Percentiles rank a stretch among this genome's conserved stretches.
Evolutionary conservation across 2,113 vertebrate genomes (phyloP).

Genomic region (Heterotis niloticus): DNA sequence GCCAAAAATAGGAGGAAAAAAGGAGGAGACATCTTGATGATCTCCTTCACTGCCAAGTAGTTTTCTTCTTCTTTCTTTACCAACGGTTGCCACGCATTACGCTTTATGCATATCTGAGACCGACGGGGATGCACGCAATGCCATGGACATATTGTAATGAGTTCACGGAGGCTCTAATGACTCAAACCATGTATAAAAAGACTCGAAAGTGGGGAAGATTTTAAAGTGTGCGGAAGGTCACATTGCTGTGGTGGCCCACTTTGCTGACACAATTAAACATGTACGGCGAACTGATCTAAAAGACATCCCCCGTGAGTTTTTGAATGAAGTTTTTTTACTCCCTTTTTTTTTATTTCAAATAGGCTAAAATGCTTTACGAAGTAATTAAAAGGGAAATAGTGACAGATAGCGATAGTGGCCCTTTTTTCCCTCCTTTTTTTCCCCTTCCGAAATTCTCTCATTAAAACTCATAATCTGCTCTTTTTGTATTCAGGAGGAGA

Average conservation of each 20-base stretch:
- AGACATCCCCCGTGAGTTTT: constrained; percentile 33
- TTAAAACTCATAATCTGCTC: constrained; percentile 45
- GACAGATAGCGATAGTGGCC: constrained; percentile 44
- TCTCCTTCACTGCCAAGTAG: neutral
- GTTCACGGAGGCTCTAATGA: neutral
- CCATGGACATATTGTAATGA: neutral
- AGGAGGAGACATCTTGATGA: too few species aligned
- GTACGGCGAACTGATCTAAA: constrained; percentile 50
- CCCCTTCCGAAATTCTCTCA: constrained; percentile 39
- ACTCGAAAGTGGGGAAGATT: constrained; percentile 43
- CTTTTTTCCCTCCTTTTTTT: constrained; percentile 24
- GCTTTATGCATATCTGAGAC: neutral
- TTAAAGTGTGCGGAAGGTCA: constrained; percentile 55
- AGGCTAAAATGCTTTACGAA: constrained; percentile 51
- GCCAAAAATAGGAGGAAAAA: too few species aligned
- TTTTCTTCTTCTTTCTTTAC: neutral
- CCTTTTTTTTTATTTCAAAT: constrained; percentile 40
- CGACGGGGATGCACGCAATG: neutral
- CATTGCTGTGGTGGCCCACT: constrained; percentile 57
- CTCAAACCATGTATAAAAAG: constrained; percentile 3
- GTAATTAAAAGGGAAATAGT: constrained; percentile 50
- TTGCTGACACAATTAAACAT: constrained; percentile 66
- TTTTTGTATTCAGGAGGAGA: constrained; percentile 31
- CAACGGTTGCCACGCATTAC: neutral
- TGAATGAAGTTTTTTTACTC: constrained; percentile 24